phyloP scores from a whole-genome alignment of 2,113 vertebrate genomes.

The Asarcornis scutulata region DNA sequence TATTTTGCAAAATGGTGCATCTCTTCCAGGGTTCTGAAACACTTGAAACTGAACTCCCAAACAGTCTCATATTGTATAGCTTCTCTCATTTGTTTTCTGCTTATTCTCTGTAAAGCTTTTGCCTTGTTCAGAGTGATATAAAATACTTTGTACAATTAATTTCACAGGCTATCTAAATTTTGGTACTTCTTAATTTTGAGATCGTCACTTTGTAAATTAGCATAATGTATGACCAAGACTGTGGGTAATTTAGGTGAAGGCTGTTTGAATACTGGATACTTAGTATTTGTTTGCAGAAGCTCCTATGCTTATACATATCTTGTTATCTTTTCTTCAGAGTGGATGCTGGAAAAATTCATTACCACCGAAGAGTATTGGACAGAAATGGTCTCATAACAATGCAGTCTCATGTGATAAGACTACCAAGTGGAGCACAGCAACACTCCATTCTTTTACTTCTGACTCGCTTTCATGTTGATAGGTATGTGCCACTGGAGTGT shows the following conservation, averaged over 20 bases:
- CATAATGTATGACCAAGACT: rapidly evolving
- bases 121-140: not conserved
- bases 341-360: conserved; percentile 94
- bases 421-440: conserved; percentile 84
- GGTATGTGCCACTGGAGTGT: conserved; percentile 71
- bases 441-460: conserved; percentile 92
- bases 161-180: not conserved
- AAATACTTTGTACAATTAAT: not conserved
- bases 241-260: not conserved
- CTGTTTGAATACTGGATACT: not conserved
- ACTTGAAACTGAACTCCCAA: not conserved
- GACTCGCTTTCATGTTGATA: conserved; percentile 91
- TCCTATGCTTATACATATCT: not conserved
- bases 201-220: not conserved
- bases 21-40: not conserved
- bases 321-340: conserved; percentile 75
- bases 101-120: not conserved
- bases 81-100: not conserved
- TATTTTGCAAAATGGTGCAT: not conserved
- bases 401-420: conserved; percentile 86
- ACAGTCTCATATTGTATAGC: not conserved
- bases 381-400: conserved; percentile 88
- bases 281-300: not conserved
- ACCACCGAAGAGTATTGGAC: conserved; percentile 88
- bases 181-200: not conserved